Percentiles rank a stretch among this genome's conserved stretches.
Evolutionary conservation across 2,888 invertebrate genomes (phyloP).

Genomic region (Resseliella maxima): DNA sequence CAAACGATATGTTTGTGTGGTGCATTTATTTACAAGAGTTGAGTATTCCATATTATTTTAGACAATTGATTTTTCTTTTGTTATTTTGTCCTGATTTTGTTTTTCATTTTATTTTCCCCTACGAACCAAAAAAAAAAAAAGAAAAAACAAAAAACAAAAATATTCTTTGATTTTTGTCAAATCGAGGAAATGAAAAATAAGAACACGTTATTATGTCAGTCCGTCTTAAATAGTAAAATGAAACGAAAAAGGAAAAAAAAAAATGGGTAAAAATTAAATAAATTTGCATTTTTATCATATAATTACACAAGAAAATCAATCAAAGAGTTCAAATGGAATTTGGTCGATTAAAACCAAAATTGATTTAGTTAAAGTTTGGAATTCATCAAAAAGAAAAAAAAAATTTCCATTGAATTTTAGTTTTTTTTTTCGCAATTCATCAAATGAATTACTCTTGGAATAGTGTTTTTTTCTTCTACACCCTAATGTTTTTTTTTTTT

Average conservation of each 20-base stretch:
- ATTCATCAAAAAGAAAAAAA: too few species aligned
- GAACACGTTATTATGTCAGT: neutral
- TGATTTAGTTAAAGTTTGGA: too few species aligned
- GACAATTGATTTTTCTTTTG: neutral
- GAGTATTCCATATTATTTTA: neutral
- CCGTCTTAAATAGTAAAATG: neutral
- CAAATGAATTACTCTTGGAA: too few species aligned
- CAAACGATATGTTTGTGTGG: conserved; percentile 9
- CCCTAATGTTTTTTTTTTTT: too few species aligned
- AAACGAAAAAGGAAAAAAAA: neutral
- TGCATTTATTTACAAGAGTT: neutral
- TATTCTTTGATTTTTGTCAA: neutral
- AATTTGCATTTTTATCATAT: neutral
- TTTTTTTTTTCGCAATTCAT: too few species aligned
- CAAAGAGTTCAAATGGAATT: too few species aligned
- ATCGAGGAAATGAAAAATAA: neutral
- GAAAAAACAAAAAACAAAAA: neutral
- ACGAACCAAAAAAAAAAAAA: too few species aligned
- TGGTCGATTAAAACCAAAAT: too few species aligned
- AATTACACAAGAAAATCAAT: neutral
- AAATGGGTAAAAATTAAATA: neutral
- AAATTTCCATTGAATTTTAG: too few species aligned
- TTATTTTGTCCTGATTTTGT: neutral
- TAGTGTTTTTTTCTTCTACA: too few species aligned
- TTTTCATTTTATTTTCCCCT: neutral